phyloP scores from a whole-genome alignment of 2,888 invertebrate genomes.

The Leucophenga maculata region DNA sequence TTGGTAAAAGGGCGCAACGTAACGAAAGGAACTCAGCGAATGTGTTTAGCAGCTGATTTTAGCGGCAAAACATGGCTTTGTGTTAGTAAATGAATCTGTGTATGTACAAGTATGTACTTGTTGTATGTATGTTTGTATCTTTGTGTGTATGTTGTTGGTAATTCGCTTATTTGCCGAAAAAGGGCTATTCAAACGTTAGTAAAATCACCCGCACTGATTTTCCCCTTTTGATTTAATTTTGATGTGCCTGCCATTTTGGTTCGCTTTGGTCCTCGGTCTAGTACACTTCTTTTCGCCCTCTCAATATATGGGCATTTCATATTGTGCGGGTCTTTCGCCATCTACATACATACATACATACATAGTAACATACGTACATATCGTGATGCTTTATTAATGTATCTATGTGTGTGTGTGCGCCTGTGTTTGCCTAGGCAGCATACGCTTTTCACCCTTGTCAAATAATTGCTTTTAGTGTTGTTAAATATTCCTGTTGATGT shows the following conservation, averaged over 20 bases:
- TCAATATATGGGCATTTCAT: neutral
- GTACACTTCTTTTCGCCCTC: neutral
- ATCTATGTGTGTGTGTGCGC: conserved; percentile 1
- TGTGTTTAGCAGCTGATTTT: conserved; percentile 54
- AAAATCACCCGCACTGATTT: conserved; percentile 14
- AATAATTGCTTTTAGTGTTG: conserved; percentile 17
- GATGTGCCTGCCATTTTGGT: conserved; percentile 10
- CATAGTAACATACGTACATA: neutral
- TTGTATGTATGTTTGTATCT: conserved; percentile 24
- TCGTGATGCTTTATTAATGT: neutral
- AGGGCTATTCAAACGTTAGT: neutral
- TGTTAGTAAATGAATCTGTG: conserved; percentile 22
- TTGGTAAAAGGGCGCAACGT: conserved; percentile 30
- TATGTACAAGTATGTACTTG: conserved; percentile 22
- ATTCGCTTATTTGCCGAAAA: conserved; percentile 20
- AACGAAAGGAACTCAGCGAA: conserved; percentile 24
- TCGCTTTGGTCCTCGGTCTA: neutral
- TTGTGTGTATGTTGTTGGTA: neutral
- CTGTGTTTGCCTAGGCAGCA: neutral
- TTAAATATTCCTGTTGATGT: neutral
- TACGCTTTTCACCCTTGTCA: conserved; percentile 19
- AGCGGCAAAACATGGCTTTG: conserved; percentile 32
- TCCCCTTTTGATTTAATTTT: conserved; percentile 20
- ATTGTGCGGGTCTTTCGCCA: conserved; percentile 5
- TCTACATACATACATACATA: neutral